Evolutionary conservation across 2,113 vertebrate genomes (phyloP), one percentile per base, ranked within the genome.

Genomic region (Gila orcuttii): DNA sequence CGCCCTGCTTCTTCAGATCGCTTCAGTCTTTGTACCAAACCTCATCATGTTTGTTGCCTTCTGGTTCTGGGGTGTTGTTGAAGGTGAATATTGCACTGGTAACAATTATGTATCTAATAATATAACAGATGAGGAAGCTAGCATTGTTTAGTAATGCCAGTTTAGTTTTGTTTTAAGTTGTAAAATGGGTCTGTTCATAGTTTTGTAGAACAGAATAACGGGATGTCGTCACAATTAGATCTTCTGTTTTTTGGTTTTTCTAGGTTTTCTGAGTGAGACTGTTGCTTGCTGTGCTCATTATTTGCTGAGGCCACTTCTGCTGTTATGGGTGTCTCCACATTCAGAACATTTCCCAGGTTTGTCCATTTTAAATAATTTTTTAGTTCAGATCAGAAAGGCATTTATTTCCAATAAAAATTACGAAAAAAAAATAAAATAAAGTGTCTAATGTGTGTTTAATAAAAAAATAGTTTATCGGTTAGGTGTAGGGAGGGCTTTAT

Each of bases 11-110:
- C 5, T 59, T 59, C 76, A 79, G 55, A 59, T 79, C 4, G 59
- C 3, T 36, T 0, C 15, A 15, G 52, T n/a, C 21, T 39, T 0
- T 39, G 76, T 59, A 39, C 76, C 76, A 39, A 79, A 79, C 52
- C 55, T 59, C 0, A 0, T 79, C n/a, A 79, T 79, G 76, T 79
- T 79, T 36, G 60, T 79, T 39, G 76, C 76, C 76, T 79, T 60
- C 3, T 59, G 15, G 55, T 59, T 79, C 11, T 79, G 76, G 76
- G 76, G 76, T 7, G 76, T 79, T 23, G 9, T n/a, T 79, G 76
- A 79, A 59, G 76, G 76, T 79, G 17, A 79, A 52, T 78, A 36
- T 31, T 19, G 1, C 3, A 2, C 17, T 12, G 4, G n/a, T 12
- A 69, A 2, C 33, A 3, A 57, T 78, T 28, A 11, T 55, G 0